Evolutionary conservation across 2,888 invertebrate species (phyloP), one percentile per base, ranked within the genome.

Genomic region (Meiosimyza decipiens): DNA sequence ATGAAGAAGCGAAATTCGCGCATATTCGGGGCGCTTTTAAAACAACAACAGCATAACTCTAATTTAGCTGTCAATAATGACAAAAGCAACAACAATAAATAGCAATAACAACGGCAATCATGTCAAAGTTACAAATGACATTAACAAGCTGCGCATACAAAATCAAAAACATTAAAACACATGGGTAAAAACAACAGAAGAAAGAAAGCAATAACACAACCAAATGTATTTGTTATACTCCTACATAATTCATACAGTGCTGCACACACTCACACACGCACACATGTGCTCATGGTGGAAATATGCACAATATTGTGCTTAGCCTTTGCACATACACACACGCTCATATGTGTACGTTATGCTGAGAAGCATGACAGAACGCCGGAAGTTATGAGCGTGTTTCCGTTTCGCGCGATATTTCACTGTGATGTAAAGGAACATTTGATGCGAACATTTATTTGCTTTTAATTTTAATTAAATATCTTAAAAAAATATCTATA

Each of bases 301-400:
- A 40, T 40, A 9, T 40, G 40, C 40, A 40, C 40, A 40, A 40
- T 40, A 40, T 40, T 40, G 40, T 40, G 40, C 40, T 40, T 40
- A 40, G 40, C 9, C 40, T 40, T 28, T 3, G 28, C 28, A 28
- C 28, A 28, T 28, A 28, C 28, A 9, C 40, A 40, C 40, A 40
- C 9, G 1, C 9, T 40, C 40, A 40, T 2, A 40, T 40, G 40
- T 9, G 40, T 40, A 40, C 40, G 40, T 40, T 28, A 40, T 40
- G 40, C 40, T 9, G 9, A 59, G 15, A 40, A 62, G 12, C 40
- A 40, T 40, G 40, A 40, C 40, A 22, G 50, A 65, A 52, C 28
- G 55, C 66, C 66, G 66, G 55, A 54, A 54, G 54, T 55, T 33
- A 66, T 66, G 55, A 54, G 33, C n/a, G 33, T n/a, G 18, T 33